These are phyloP conservation scores for Brenthis hecate DNA, from an alignment of 2,888 invertebrate species.

Conservation along the genomic window DNA sequence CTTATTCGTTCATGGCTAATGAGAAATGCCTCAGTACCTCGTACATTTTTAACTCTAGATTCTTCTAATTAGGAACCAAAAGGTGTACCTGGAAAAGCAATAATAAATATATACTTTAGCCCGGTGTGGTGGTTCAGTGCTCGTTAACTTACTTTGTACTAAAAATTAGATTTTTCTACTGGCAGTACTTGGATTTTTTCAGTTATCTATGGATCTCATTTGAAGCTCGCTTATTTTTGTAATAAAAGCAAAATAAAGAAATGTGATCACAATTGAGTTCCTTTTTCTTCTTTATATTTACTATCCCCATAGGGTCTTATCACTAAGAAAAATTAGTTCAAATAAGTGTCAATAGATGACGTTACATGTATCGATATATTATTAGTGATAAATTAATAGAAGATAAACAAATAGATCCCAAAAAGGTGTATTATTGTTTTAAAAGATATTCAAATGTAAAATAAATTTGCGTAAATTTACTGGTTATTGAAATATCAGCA, in stretches of 20 bases:
- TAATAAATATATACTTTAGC: slow-evolving; percentile 1
- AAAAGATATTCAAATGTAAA: too few relatives aligned
- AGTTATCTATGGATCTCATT: slow-evolving; percentile 34
- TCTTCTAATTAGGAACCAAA: slow-evolving; percentile 5
- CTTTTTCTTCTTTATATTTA: neutral
- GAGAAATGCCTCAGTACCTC: slow-evolving; percentile 6
- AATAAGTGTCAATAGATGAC: too few relatives aligned
- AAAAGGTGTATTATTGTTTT: too few relatives aligned
- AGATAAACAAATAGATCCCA: too few relatives aligned
- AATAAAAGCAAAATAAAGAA: slow-evolving; percentile 25
- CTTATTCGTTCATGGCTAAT: too few relatives aligned
- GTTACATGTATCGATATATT: too few relatives aligned
- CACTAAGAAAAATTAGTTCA: too few relatives aligned
- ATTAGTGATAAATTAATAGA: too few relatives aligned
- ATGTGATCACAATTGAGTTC: slow-evolving; percentile 21
- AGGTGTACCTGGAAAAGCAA: slow-evolving; percentile 16
- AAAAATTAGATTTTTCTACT: slow-evolving; percentile 26
- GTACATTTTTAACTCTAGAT: slow-evolving; percentile 2
- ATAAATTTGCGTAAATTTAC: too few relatives aligned
- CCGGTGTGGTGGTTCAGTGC: neutral
- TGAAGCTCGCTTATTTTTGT: slow-evolving; percentile 33
- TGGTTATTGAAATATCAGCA: too few relatives aligned
- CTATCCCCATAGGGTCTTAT: too few relatives aligned
- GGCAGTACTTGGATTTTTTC: slow-evolving; percentile 17
- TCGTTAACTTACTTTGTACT: neutral